Percentiles rank a stretch among this genome's conserved stretches.
Conservation (phyloP, 2,888 invertebrate genomes). For the Pterostichus madidus region DNA sequence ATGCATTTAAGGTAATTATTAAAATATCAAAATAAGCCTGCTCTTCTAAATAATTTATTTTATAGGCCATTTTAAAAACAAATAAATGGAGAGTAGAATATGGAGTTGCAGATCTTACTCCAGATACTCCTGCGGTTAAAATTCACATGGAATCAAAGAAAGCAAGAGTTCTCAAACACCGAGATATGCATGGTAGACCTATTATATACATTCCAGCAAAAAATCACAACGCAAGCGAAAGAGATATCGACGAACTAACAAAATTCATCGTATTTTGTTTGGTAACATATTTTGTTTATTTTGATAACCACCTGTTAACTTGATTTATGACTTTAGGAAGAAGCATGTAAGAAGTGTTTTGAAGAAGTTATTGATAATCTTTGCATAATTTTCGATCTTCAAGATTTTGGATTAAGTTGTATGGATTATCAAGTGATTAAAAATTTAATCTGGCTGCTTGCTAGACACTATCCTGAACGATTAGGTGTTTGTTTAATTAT, state of each 20-base stretch:
- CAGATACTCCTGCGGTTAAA: slow-evolving; percentile 79
- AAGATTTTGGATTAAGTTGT: slow-evolving; percentile 85
- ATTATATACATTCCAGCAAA: slow-evolving; percentile 89
- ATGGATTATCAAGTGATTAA: slow-evolving; percentile 91
- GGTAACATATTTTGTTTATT: slow-evolving; percentile 76
- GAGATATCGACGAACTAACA: slow-evolving; percentile 88
- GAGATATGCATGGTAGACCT: slow-evolving; percentile 86
- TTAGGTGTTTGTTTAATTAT: slow-evolving; percentile 87
- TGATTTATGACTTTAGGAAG: slow-evolving; percentile 80
- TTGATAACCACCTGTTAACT: slow-evolving; percentile 47
- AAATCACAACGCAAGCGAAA: slow-evolving; percentile 85
- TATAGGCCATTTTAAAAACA: slow-evolving; percentile 86
- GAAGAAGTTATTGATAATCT: slow-evolving; percentile 89
- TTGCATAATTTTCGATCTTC: slow-evolving; percentile 89
- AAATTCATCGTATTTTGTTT: slow-evolving; percentile 88
- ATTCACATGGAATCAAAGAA: slow-evolving; percentile 81
- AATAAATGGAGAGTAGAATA: slow-evolving; percentile 89
- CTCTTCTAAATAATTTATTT: slow-evolving; percentile 68
- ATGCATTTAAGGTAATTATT: slow-evolving; percentile 85
- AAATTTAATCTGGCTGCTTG: slow-evolving; percentile 88
- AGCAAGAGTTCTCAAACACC: slow-evolving; percentile 84
- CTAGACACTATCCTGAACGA: slow-evolving; percentile 88
- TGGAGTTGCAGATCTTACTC: slow-evolving; percentile 82
- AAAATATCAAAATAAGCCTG: neutral
- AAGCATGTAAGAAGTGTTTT: slow-evolving; percentile 87